A percentile compares a stretch with the other conserved stretches of the same genome.
phyloP scores from a whole-genome alignment of 1,140 invertebrate species.

The Heliconius melpomene region DNA sequence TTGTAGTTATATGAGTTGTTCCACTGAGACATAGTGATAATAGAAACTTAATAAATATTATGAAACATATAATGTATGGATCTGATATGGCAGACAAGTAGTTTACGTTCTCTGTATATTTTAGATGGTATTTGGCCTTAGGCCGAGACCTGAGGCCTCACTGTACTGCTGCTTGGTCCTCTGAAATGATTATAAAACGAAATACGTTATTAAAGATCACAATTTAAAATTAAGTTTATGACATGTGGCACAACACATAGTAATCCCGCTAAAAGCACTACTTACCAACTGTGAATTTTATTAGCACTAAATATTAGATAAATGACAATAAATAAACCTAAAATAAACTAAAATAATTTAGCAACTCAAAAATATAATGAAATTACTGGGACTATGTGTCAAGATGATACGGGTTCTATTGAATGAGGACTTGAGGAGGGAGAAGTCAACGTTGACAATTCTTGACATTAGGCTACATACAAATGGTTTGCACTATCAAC shows the following conservation, averaged over 20 bases:
- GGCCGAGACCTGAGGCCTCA: slow-evolving; percentile 70
- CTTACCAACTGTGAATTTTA: slow-evolving; percentile 56
- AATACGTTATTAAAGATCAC: slow-evolving; percentile 36
- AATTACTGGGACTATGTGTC: slow-evolving; percentile 58
- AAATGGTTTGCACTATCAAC: neutral
- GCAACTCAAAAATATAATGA: slow-evolving; percentile 60
- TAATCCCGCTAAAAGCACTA: slow-evolving; percentile 26
- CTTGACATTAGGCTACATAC: slow-evolving; percentile 43
- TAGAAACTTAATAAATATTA: slow-evolving; percentile 50
- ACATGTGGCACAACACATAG: slow-evolving; percentile 58
- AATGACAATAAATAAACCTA: slow-evolving; percentile 53
- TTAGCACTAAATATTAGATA: slow-evolving; percentile 45
- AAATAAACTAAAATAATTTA: slow-evolving; percentile 70
- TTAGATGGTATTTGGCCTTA: slow-evolving; percentile 51
- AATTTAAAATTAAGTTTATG: slow-evolving; percentile 42
- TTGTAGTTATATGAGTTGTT: slow-evolving; percentile 70
- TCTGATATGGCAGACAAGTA: slow-evolving; percentile 22
- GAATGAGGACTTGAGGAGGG: slow-evolving; percentile 56
- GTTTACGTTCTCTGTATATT: slow-evolving; percentile 25
- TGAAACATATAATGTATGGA: slow-evolving; percentile 51
- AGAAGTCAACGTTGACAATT: slow-evolving; percentile 59
- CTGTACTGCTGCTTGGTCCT: slow-evolving; percentile 40
- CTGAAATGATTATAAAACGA: slow-evolving; percentile 58
- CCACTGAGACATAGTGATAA: slow-evolving; percentile 69
- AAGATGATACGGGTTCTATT: slow-evolving; percentile 65